phyloP scores from a whole-genome alignment of 2,888 invertebrate species.

The Papilio demoleus region DNA sequence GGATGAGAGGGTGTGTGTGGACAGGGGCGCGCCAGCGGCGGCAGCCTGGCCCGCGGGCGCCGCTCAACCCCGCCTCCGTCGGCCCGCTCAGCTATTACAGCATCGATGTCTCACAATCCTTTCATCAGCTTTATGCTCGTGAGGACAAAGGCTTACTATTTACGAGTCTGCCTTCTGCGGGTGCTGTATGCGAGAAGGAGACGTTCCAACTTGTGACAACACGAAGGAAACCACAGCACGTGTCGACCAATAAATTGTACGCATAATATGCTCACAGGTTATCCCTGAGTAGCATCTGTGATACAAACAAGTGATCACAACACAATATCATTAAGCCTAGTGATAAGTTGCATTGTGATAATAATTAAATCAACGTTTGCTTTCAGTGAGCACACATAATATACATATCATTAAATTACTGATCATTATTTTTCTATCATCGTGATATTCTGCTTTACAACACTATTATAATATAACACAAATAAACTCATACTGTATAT shows the following conservation, averaged over 20 bases:
- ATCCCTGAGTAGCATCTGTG: constrained; percentile 79
- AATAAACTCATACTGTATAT: constrained; percentile 32
- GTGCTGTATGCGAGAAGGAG: constrained; percentile 93
- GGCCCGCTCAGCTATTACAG: constrained; percentile 74
- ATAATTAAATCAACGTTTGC: constrained; percentile 68
- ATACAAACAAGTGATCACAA: constrained; percentile 80
- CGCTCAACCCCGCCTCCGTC: constrained; percentile 80
- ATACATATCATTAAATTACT: constrained; percentile 49
- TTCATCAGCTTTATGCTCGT: constrained; percentile 82
- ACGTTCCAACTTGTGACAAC: constrained; percentile 84
- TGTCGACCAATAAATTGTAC: constrained; percentile 73
- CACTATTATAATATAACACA: constrained; percentile 37
- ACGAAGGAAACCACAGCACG: constrained; percentile 77
- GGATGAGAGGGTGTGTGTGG: constrained; percentile 64
- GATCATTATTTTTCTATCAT: constrained; percentile 71
- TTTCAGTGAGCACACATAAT: constrained; percentile 66
- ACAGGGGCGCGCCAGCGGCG: constrained; percentile 70
- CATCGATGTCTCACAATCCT: constrained; percentile 78
- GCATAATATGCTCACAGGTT: constrained; percentile 78
- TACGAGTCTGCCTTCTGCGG: constrained; percentile 89
- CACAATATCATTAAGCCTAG: constrained; percentile 79
- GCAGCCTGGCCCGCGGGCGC: constrained; percentile 63
- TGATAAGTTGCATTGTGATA: constrained; percentile 74
- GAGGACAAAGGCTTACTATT: constrained; percentile 83
- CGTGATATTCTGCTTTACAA: constrained; percentile 45